Evolutionary conservation across 2,797 vertebrate genomes (phyloP).

Genomic region (Lateolabrax maculatus): DNA sequence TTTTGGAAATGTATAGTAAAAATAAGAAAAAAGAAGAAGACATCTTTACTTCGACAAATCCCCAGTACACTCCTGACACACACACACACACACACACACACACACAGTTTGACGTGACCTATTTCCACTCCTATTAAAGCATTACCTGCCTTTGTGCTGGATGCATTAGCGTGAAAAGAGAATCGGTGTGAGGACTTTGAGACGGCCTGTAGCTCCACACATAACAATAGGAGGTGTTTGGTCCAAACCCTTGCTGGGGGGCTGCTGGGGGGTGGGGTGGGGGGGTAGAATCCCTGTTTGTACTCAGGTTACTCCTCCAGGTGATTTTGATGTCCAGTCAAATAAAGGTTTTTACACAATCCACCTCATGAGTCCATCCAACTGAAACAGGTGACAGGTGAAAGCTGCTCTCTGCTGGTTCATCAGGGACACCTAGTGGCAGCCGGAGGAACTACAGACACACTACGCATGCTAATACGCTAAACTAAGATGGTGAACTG

Average conservation of each 20-base stretch:
- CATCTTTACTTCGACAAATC: background rate
- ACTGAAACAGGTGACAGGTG: background rate
- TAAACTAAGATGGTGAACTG: too few relatives aligned
- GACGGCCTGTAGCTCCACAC: conserved; percentile 3
- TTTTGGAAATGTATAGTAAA: background rate
- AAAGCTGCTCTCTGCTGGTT: background rate
- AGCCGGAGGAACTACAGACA: conserved; percentile 1
- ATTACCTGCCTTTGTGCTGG: conserved; percentile 34
- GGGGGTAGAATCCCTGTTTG: background rate
- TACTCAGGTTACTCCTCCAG: background rate
- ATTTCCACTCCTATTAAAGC: background rate
- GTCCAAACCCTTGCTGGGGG: conserved; percentile 45
- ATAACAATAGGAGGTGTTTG: conserved; percentile 37
- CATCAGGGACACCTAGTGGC: conserved; percentile 17
- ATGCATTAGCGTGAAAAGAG: conserved; percentile 27
- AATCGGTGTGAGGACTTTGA: conserved; percentile 10
- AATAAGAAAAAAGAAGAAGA: too few relatives aligned
- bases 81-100: conserved; percentile 3
- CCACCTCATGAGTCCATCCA: background rate
- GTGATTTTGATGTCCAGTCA: background rate
- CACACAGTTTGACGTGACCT: conserved; percentile 9
- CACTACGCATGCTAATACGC: background rate
- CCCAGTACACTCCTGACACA: background rate
- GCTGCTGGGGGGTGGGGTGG: background rate
- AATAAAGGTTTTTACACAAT: background rate